Evolutionary conservation across 2,888 invertebrate species (phyloP), one percentile per base, ranked within the genome.

Genomic region (Schizaphis graminum): DNA sequence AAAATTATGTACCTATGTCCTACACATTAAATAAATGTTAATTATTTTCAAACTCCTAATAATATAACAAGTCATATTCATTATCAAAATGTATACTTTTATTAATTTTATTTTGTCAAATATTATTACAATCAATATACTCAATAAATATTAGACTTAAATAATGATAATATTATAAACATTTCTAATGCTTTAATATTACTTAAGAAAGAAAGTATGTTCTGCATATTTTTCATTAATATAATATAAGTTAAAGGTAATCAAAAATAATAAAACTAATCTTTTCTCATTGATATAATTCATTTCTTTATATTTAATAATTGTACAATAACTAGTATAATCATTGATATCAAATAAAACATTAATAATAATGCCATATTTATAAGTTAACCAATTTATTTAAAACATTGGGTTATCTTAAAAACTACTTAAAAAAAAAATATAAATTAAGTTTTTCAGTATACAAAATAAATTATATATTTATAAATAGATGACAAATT

Each of bases 311-410:
- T 93, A 86, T 86, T 61, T 21, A 89, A 67, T 26, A n/a, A 89
- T 49, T 67, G 26, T 93, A 89, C 41, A 89, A 61, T 61, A 49
- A 89, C 53, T 53, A 53, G 53, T 89, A 77, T 89, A 53, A 77
- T 47, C 28, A 67, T 28, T 49, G 35, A 56, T 10, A 53, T 93
- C 41, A 49, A 93, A 21, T 53, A 57, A 91, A n/a, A 91, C 44
- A 84, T 91, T 21, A 91, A 44, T 57, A 44, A n/a, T 90, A 24
- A 47, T 44, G n/a, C 47, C 28, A 67, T 61, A 61, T 47, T 47
- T 35, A n/a, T 61, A 90, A n/a, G 10, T 67, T 89, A 16, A 44
- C 28, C 35, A 41, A 89, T 47, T 47, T 28, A 89, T 61, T 44
- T 10, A 35, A 89, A 89, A 47, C 7, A 61, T 53, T 53, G 47